These are phyloP conservation scores for Psococerastis gibbosa DNA, from an alignment of 2,888 invertebrate species.

Conservation along the genomic window DNA sequence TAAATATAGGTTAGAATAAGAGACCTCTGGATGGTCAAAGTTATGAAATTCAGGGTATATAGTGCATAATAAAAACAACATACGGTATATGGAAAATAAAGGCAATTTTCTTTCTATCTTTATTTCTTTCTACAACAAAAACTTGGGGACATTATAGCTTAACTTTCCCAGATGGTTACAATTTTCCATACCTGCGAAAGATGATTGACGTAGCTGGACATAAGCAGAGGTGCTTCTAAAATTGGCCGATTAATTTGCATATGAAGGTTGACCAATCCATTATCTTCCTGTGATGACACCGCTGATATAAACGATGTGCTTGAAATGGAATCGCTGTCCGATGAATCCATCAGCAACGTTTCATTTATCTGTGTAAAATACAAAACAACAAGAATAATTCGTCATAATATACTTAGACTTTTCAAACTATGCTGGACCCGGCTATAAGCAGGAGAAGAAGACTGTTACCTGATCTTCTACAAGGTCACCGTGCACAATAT, in stretches of 20 bases:
- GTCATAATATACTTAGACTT: too few relatives aligned
- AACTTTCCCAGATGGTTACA: too few relatives aligned
- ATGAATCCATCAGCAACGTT: conserved; percentile 33
- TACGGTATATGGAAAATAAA: too few relatives aligned
- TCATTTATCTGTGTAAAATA: conserved; percentile 15
- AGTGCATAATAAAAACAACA: too few relatives aligned
- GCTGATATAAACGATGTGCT: conserved; percentile 78
- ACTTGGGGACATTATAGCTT: too few relatives aligned
- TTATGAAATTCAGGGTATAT: too few relatives aligned
- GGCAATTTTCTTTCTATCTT: too few relatives aligned
- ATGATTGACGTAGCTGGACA: conserved; percentile 88
- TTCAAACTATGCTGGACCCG: too few relatives aligned
- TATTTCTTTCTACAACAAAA: too few relatives aligned
- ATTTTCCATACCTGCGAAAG: conserved; percentile 50
- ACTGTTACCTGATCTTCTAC: conserved; percentile 16
- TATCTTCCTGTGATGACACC: conserved; percentile 80
- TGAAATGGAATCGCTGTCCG: conserved; percentile 62
- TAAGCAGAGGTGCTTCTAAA: conserved; percentile 78
- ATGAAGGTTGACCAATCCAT: conserved; percentile 79
- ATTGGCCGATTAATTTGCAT: conserved; percentile 87
- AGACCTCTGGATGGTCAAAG: too few relatives aligned
- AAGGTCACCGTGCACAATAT: conserved; percentile 23
- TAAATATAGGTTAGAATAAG: too few relatives aligned
- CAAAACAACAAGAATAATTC: too few relatives aligned
- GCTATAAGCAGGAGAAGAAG: conserved; percentile 7